Evolutionary conservation across 1,140 invertebrate species (phyloP), one percentile per base, ranked within the genome.

Genomic region (Drosophila biarmipes): DNA sequence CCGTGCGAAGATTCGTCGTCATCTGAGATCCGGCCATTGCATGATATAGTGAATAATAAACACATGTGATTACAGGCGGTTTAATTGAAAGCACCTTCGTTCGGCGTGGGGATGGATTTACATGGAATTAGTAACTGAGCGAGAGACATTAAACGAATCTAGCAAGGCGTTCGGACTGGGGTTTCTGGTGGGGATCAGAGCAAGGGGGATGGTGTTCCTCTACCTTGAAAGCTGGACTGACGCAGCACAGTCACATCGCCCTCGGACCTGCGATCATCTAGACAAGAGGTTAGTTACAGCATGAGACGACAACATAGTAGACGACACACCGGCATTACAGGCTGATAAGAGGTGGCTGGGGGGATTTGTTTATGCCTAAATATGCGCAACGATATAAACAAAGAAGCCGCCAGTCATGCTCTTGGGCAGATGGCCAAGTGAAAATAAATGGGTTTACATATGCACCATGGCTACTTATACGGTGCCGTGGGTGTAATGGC

Each of bases 1-100:
- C 91, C 91, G 73, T 91, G 91, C 34, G 90, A 85, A 71, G 91
- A 90, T 17, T 92, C 91, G 21, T 92, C 91, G 56, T 92, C 91
- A 78, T 86, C 78, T 80, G 38, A 46, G 63, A 38, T 68, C 66
- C 34, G 27, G 31, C 52, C 27, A 27, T 45, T 49, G 53, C 31
- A 72, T 45, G 59, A 75, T 59, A 66, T 53, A 76, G 21, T 34
- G 42, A 54, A 76, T 49, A 75, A 67, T 48, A 67, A 51, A 52
- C 29, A 75, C 63, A 78, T 66, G 45, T 73, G 67, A 59, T 72
- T 78, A 73, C 52, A 64, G 73, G 53, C 40, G 35, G 38, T 51
- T 71, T 72, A 78, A 78, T 72, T 78, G 29, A 78, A 68, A 53
- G 42, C 54, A 76, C 72, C 72, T 75, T 75, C 72, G 24, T 24